These are phyloP conservation scores for Gymnoscopelus braueri DNA, from an alignment of 2,797 vertebrate species.

Conservation along the genomic window DNA sequence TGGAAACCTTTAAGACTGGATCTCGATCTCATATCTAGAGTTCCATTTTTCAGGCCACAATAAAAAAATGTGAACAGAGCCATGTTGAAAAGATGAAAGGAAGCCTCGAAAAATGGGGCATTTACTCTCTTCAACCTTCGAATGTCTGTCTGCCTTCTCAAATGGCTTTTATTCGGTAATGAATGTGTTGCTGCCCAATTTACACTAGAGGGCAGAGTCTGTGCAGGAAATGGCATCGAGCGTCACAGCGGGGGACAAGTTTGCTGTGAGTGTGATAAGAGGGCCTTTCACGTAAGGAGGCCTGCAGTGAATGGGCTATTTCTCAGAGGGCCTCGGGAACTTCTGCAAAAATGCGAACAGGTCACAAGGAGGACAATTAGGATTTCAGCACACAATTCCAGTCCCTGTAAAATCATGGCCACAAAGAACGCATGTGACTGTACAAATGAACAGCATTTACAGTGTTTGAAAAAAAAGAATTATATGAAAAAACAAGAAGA, in stretches of 20 bases:
- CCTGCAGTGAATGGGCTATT: slow-evolving; percentile 60
- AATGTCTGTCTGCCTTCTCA: slow-evolving; percentile 52
- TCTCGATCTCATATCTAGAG: slow-evolving; percentile 74
- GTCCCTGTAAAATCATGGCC: slow-evolving; percentile 28
- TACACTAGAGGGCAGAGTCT: slow-evolving; percentile 82
- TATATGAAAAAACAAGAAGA: background rate
- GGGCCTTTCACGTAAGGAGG: slow-evolving; percentile 55
- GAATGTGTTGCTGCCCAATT: slow-evolving; percentile 41
- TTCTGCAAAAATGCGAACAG: slow-evolving; percentile 52
- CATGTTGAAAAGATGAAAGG: slow-evolving; percentile 83
- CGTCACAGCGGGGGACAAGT: slow-evolving; percentile 59
- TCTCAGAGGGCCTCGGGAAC: slow-evolving; percentile 57
- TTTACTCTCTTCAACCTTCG: slow-evolving; percentile 77
- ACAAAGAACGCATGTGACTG: slow-evolving; percentile 11
- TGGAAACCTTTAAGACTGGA: slow-evolving; percentile 57
- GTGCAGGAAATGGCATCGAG: slow-evolving; percentile 51
- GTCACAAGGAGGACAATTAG: slow-evolving; percentile 67
- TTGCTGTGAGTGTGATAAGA: slow-evolving; percentile 66
- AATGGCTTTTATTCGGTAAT: slow-evolving; percentile 65
- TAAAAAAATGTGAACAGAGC: slow-evolving; percentile 72
- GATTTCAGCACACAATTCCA: slow-evolving; percentile 44
- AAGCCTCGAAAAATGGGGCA: slow-evolving; percentile 77
- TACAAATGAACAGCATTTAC: slow-evolving; percentile 22
- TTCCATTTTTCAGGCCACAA: slow-evolving; percentile 76
- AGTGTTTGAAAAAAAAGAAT: background rate